phyloP scores from a whole-genome alignment of 2,797 vertebrate species.

The Rhabdomys pumilio region DNA sequence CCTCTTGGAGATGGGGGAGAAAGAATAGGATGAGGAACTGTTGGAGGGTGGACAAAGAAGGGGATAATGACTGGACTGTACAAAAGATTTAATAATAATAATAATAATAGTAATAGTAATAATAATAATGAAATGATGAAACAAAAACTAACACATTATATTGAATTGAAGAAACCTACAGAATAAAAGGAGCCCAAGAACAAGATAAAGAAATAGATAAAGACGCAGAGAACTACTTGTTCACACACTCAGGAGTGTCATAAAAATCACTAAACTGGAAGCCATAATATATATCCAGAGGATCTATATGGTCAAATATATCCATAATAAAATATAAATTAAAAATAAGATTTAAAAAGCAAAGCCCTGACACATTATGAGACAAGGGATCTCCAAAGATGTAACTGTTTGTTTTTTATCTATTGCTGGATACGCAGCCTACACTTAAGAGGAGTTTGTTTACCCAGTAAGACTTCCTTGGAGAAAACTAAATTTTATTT shows the following conservation, averaged over 20 bases:
- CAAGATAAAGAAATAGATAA: background rate
- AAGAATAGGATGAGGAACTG: too few relatives aligned
- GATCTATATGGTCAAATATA: background rate
- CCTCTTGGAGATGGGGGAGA: too few relatives aligned
- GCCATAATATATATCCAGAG: background rate
- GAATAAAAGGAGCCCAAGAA: background rate
- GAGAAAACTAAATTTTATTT: background rate
- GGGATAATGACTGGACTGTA: too few relatives aligned
- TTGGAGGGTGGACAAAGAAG: too few relatives aligned
- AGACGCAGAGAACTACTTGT: background rate
- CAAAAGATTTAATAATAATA: too few relatives aligned
- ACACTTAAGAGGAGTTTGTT: background rate
- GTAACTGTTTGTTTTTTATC: background rate
- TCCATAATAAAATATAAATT: background rate
- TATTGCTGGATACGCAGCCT: background rate
- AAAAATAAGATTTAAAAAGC: background rate
- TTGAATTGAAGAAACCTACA: background rate
- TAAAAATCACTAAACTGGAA: background rate
- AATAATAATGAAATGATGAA: background rate
- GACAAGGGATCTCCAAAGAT: background rate
- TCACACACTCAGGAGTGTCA: background rate
- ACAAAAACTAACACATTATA: background rate
- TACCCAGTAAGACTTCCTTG: background rate
- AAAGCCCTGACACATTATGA: background rate
- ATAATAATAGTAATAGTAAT: background rate